phyloP scores from a whole-genome alignment of 2,888 invertebrate genomes.

The Macrophya annulata region DNA sequence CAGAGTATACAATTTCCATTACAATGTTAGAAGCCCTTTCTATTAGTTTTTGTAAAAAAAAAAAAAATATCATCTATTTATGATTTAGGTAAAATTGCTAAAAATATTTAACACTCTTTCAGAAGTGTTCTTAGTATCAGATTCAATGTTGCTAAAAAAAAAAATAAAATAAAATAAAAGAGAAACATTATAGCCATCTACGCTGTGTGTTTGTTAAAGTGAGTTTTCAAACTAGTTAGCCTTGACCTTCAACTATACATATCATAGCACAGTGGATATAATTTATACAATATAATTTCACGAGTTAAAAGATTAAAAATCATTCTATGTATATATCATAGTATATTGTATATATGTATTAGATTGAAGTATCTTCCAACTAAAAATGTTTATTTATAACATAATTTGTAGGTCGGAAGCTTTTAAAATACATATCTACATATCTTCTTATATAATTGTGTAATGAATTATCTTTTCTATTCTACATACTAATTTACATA shows the following conservation, averaged over 20 bases:
- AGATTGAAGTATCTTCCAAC: background rate
- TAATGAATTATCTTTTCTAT: background rate
- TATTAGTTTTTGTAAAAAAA: background rate
- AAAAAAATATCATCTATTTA: background rate
- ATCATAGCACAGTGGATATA: background rate
- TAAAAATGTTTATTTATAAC: background rate
- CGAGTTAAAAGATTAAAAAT: background rate
- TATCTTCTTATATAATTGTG: background rate
- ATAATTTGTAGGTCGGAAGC: background rate
- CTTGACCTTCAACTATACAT: slow-evolving; percentile 13
- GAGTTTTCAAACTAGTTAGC: slow-evolving; percentile 8
- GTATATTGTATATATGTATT: background rate
- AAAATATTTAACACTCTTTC: background rate
- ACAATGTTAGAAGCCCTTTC: background rate
- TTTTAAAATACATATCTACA: background rate
- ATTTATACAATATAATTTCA: background rate
- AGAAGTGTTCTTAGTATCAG: background rate
- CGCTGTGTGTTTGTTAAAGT: background rate
- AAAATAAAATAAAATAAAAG: background rate
- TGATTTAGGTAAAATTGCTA: background rate
- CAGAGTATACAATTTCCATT: background rate
- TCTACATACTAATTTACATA: background rate
- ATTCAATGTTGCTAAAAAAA: background rate
- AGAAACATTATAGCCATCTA: background rate
- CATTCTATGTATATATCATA: background rate